Evolutionary conservation across 2,113 vertebrate genomes (phyloP), one percentile per base, ranked within the genome.

Genomic region (Trematomus loennbergii): DNA sequence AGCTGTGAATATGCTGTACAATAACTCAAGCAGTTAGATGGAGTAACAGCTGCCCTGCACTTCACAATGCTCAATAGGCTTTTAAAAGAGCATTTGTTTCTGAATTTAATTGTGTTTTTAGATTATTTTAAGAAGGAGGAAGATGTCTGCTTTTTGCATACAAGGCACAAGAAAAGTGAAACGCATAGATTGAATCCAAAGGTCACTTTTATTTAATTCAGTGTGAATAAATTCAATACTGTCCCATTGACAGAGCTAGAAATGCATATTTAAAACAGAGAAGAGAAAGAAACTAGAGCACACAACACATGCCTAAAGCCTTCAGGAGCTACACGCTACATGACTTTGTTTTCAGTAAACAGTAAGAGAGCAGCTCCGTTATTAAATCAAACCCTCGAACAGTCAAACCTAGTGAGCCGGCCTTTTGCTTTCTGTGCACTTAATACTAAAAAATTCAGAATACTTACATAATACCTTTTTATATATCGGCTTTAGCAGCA

Each of bases 191-290:
- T 50, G 54, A 87, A 66, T 87, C 75, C 87, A 77, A 94, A 94
- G 92, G 93, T 93, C 89, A 95, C 89, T 94, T 94, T 93, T 90
- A 92, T 93, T 93, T 73, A 85, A 78, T 92, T 91, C 82, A 86
- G 74, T 79, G 78, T 88, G 82, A 89, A 86, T 74, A 81, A 79
- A 80, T 72, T 60, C 45, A 78, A 85, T 84, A 88, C 81, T 54
- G 86, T 75, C 75, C 65, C 16, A 55, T 10, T 18, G 80, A 86
- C 84, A 85, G 69, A 0, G 60, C 78, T 81, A 68, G 57, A 18
- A 53, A 33, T 66, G 81, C 76, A 78, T 57, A 64, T 64, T 61
- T 58, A 70, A 84, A 25, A 89, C 70, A 57, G 45, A 63, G 29
- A 29, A 29, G 29, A 29, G 29, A 29, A 29, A 29, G 29, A 29